Evolutionary conservation across 2,113 vertebrate species (phyloP).

Genomic region (Ciconia stormi): DNA sequence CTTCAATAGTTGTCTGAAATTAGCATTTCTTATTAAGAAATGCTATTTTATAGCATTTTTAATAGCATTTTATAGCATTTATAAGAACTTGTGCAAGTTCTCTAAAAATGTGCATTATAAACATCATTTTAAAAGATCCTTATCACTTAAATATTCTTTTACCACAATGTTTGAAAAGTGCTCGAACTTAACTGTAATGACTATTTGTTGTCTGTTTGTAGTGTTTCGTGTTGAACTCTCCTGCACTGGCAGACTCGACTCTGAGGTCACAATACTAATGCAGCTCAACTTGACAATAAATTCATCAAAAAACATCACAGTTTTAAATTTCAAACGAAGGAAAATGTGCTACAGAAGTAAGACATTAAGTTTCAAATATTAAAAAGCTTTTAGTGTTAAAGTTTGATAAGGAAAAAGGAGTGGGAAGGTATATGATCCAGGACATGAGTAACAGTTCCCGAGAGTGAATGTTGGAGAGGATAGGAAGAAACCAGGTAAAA

Average conservation of each 20-base stretch:
- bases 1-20: background rate
- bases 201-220: constrained; percentile 62
- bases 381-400: background rate
- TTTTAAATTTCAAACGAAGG: constrained; percentile 98
- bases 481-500: background rate
- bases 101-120: background rate
- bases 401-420: background rate
- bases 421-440: background rate
- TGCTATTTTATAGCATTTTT: too few relatives aligned
- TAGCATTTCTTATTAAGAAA: background rate
- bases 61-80: too few relatives aligned
- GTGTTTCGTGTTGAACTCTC: constrained; percentile 94
- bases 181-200: background rate
- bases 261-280: constrained; percentile 90
- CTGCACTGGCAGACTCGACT: constrained; percentile 92
- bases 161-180: background rate
- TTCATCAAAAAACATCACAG: constrained; percentile 94
- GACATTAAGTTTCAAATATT: background rate
- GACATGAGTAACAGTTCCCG: background rate
- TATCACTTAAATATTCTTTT: background rate
- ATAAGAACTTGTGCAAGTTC: background rate
- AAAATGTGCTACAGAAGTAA: constrained; percentile 99
- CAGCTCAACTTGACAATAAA: constrained; percentile 93
- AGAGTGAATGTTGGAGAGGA: background rate
- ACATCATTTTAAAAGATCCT: accelerated